Evolutionary conservation across 1,140 invertebrate species (phyloP).

Genomic region (Lethrus apterus): DNA sequence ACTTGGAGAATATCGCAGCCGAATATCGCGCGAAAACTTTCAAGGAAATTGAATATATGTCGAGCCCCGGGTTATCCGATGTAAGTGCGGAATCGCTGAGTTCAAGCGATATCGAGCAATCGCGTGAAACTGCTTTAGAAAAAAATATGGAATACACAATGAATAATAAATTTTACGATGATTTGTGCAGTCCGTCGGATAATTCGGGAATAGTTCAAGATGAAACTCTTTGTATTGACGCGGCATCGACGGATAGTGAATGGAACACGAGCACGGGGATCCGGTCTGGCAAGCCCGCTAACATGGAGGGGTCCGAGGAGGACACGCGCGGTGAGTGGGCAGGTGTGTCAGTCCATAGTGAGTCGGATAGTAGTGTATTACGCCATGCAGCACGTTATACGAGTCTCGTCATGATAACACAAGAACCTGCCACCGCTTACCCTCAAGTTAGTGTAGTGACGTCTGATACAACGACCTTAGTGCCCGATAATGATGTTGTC

Average conservation of each 20-base stretch:
- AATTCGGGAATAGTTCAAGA: too few species aligned
- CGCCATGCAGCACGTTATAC: conserved; percentile 64
- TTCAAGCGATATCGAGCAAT: conserved; percentile 30
- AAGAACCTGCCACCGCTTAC: conserved; percentile 47
- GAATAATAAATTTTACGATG: neutral
- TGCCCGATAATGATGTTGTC: conserved; percentile 46
- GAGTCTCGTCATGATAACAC: conserved; percentile 80
- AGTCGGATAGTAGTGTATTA: conserved; percentile 45
- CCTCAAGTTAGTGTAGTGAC: conserved; percentile 62
- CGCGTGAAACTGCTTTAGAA: neutral
- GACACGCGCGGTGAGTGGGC: conserved; percentile 23
- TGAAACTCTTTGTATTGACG: too few species aligned
- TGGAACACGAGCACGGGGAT: conserved; percentile 28
- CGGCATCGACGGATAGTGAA: conserved; percentile 21
- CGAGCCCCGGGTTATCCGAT: conserved; percentile 33
- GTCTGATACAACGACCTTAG: conserved; percentile 61
- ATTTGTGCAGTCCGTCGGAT: too few species aligned
- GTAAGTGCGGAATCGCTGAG: conserved; percentile 34
- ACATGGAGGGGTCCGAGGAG: conserved; percentile 19
- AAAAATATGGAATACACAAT: neutral
- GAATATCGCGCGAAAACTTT: too few species aligned
- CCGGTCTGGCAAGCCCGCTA: conserved; percentile 30
- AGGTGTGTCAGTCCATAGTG: conserved; percentile 42
- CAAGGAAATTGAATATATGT: conserved; percentile 19
- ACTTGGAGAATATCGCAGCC: too few species aligned